phyloP scores from a whole-genome alignment of 2,113 vertebrate species.

The Cardinalis cardinalis region DNA sequence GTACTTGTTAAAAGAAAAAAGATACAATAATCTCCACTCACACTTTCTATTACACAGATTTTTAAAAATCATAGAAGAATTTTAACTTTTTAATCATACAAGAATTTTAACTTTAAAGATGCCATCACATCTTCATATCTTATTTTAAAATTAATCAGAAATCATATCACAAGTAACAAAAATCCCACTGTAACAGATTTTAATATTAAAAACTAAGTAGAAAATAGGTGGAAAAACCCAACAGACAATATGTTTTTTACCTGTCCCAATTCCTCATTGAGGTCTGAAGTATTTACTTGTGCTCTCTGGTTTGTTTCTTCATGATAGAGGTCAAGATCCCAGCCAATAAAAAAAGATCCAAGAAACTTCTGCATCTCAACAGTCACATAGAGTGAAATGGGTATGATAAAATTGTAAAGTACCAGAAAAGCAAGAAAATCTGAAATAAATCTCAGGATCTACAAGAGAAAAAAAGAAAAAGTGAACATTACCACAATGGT shows the following conservation, averaged over 20 bases:
- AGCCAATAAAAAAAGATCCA: slow-evolving; percentile 96
- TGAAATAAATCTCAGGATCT: slow-evolving; percentile 97
- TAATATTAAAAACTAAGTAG: neutral
- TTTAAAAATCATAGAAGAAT: neutral
- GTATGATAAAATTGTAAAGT: slow-evolving; percentile 98
- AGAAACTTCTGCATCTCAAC: slow-evolving; percentile 99
- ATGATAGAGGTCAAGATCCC: slow-evolving; percentile 98
- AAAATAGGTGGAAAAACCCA: neutral
- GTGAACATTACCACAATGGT: neutral
- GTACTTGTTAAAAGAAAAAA: neutral
- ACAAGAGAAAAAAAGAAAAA: neutral
- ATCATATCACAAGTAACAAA: neutral
- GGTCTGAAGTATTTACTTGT: slow-evolving; percentile 97
- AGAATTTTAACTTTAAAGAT: neutral
- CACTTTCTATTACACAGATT: neutral
- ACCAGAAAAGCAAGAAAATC: slow-evolving; percentile 98
- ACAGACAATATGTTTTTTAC: slow-evolving; percentile 13
- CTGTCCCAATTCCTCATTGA: slow-evolving; percentile 98
- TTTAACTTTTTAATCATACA: neutral
- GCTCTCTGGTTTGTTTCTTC: slow-evolving; percentile 93
- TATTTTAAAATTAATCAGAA: neutral
- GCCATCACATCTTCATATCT: neutral
- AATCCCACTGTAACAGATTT: neutral
- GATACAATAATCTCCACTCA: neutral
- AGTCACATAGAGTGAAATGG: slow-evolving; percentile 97